Base-by-base conservation (phyloP, 2,888 invertebrate genomes). In the Ametastegia equiseti region DNA sequence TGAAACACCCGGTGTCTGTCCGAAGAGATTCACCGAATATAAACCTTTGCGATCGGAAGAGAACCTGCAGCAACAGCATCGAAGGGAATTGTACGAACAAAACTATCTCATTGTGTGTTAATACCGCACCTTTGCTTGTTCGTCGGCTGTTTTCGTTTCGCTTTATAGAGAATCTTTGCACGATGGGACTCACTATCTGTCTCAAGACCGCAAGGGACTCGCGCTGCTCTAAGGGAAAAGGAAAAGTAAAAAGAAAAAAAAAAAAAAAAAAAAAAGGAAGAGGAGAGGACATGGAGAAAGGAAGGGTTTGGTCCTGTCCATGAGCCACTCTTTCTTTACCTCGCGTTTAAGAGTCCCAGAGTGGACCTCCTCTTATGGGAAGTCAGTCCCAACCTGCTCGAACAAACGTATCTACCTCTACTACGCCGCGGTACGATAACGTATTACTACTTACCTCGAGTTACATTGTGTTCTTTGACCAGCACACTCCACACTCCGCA, bases 101-200 rank as follows among this genome's bases (percentile, higher is more conserved):
- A 91, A 92, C 91, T 92, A 91, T 92, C 91, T 92, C 91, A 92
- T 92, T 92, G 91, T 92, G 91, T 92, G 92, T 91, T 92, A 92
- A 92, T 92, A 91, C 60, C 15, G 13, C 60, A 30, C 88, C 88
- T 87, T 87, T 88, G 86, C 84, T 65, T 69, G 39, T 77, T 57
- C 78, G 86, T 86, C 87, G 87, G 85, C 85, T 85, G 11, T 3
- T 67, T 19, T 67, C 36, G 71, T 27, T 71, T 71, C 33, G 54
- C 54, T 54, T 47, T 71, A n/a, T 71, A 42, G 42, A 75, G 75
- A 33, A 54, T 30, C 42, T 33, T 57, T 39, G 60, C 57, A 60
- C 39, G 77, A 77, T 54, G 30, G 33, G 47, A 73, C 73, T 73
- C 73, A 36, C 73, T 75, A 75, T 75, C 75, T 75, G 75, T 75